These are phyloP conservation scores for Torymus tubicola DNA, from an alignment of 2,888 invertebrate species.

Conservation along the genomic window DNA sequence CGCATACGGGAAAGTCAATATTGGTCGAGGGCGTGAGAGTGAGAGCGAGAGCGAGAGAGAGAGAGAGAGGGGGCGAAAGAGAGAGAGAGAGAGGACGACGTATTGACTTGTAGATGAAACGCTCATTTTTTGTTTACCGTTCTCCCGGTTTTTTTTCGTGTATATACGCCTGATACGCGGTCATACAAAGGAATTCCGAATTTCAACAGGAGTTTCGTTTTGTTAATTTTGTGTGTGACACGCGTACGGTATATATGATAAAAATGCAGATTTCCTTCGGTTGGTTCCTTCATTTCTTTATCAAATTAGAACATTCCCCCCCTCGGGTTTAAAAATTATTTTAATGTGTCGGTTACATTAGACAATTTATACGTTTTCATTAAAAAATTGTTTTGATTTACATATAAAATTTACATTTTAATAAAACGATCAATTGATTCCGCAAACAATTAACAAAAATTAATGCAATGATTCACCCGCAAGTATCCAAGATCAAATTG, in stretches of 20 bases:
- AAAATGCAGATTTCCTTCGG: conserved; percentile 17
- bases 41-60: no score
- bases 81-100: background rate
- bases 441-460: no score
- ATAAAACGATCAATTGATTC: no score
- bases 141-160: conserved; percentile 17
- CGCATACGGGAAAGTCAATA: conserved; percentile 45
- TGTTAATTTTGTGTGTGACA: conserved; percentile 15
- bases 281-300: background rate
- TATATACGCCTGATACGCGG: conserved; percentile 3
- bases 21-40: conserved; percentile 15
- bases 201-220: conserved; percentile 38
- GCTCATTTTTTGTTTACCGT: conserved; percentile 42
- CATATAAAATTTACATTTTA: no score
- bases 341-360: no score
- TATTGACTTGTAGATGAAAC: conserved; percentile 57
- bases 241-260: background rate
- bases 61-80: no score
- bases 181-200: conserved; percentile 37
- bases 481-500: no score
- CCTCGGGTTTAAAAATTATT: no score
- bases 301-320: background rate
- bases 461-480: no score
- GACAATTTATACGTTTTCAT: no score
- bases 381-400: no score